phyloP scores from a whole-genome alignment of 2,113 vertebrate genomes.

The Grammomys surdaster region DNA sequence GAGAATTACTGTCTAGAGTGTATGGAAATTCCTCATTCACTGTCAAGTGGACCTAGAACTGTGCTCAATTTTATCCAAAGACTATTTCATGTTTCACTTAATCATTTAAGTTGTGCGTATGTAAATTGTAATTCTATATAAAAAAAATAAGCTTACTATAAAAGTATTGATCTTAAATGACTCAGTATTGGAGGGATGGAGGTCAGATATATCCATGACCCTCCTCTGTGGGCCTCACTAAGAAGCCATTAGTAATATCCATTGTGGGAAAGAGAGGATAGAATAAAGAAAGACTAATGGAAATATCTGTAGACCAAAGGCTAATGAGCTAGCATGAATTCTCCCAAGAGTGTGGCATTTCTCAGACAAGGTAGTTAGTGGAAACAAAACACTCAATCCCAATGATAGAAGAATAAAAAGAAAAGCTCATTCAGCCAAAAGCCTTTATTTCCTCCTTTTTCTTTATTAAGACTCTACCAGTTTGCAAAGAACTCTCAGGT shows the following conservation, averaged over 20 bases:
- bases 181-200: neutral
- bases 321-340: neutral
- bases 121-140: neutral
- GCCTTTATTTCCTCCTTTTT: neutral
- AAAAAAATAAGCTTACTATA: neutral
- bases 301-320: neutral
- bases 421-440: neutral
- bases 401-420: neutral
- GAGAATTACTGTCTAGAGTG: neutral
- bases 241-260: neutral
- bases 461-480: neutral
- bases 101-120: neutral
- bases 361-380: neutral
- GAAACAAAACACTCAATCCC: neutral
- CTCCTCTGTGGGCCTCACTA: neutral
- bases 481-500: neutral
- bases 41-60: neutral
- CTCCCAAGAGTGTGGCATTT: neutral
- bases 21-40: neutral
- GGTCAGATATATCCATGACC: neutral
- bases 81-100: neutral
- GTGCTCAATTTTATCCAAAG: neutral
- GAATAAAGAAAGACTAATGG: neutral
- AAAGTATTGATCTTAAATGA: neutral
- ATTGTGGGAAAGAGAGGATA: neutral